A percentile compares a stretch with the other conserved stretches of the same genome.
phyloP scores from a whole-genome alignment of 2,888 invertebrate species.

The Gari tellinella region DNA sequence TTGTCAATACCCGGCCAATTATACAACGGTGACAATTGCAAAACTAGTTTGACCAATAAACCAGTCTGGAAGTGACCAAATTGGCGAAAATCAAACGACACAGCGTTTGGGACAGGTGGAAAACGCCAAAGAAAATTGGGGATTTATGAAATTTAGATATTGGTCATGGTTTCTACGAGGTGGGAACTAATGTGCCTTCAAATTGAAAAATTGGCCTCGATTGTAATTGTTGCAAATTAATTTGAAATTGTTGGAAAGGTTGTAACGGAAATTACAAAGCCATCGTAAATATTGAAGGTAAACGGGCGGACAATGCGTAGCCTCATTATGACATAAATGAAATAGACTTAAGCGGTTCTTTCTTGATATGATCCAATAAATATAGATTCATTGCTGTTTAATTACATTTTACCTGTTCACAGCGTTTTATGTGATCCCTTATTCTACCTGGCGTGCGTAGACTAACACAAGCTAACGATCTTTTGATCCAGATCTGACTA shows the following conservation, averaged over 20 bases:
- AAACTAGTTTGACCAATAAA: no score
- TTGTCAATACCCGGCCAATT: no score
- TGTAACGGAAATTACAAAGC: conserved; percentile 3
- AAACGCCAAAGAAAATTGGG: not conserved
- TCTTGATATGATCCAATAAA: conserved; percentile 34
- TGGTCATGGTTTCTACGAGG: not conserved
- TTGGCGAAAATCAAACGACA: conserved; percentile 15
- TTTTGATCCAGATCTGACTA: no score
- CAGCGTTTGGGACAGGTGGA: not conserved
- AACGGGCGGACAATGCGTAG: conserved; percentile 10
- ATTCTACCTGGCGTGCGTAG: no score
- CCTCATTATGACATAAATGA: conserved; percentile 8
- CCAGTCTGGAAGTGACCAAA: conserved; percentile 1
- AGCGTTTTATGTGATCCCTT: conserved; percentile 3
- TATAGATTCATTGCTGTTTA: conserved; percentile 46
- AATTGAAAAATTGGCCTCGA: conserved; percentile 18
- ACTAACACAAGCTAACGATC: no score
- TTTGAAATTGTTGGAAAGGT: not conserved
- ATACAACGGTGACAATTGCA: no score
- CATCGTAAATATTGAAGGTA: conserved; percentile 27
- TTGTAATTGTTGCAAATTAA: conserved; percentile 14
- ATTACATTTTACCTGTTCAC: conserved; percentile 39
- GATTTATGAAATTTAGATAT: not conserved
- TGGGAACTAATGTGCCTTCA: conserved; percentile 11
- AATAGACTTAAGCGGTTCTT: conserved; percentile 36